These are phyloP conservation scores for Pelodiscus sinensis DNA, from an alignment of 2,113 vertebrate genomes.

Conservation along the genomic window DNA sequence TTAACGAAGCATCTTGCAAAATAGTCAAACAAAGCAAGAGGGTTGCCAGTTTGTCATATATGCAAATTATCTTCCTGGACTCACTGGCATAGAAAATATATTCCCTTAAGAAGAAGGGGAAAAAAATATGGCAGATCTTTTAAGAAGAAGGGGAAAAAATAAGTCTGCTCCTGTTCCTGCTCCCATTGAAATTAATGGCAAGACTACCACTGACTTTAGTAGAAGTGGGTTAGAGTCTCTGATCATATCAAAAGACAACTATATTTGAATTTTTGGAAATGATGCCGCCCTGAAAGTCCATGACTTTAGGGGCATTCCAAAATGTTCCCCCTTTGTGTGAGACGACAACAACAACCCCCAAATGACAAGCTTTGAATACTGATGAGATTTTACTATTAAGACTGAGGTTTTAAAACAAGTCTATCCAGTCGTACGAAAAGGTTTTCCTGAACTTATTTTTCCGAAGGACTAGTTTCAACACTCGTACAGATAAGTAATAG, in stretches of 20 bases:
- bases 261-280: conserved; percentile 33
- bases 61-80: conserved; percentile 35
- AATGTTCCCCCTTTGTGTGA: conserved; percentile 46
- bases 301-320: conserved; percentile 40
- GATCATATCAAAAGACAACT: rapidly evolving
- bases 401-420: conserved; percentile 32
- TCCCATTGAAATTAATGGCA: conserved; percentile 47
- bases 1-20: background rate
- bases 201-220: conserved; percentile 26
- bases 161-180: rapidly evolving
- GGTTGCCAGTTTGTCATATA: conserved; percentile 20
- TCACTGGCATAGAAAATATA: background rate
- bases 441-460: conserved; percentile 25
- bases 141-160: background rate
- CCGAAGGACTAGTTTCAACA: conserved; percentile 18
- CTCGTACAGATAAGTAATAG: conserved; percentile 2
- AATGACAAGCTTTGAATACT: conserved; percentile 38
- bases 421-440: conserved; percentile 1
- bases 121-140: conserved; percentile 22
- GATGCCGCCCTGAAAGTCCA: conserved; percentile 27
- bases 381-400: conserved; percentile 51
- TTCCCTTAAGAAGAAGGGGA: conserved; percentile 10
- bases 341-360: conserved; percentile 68
- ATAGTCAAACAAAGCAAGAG: conserved; percentile 40
- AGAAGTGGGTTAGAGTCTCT: background rate